phyloP scores from a whole-genome alignment of 1,140 invertebrate genomes.

The Cyphomyrmex costatus region DNA sequence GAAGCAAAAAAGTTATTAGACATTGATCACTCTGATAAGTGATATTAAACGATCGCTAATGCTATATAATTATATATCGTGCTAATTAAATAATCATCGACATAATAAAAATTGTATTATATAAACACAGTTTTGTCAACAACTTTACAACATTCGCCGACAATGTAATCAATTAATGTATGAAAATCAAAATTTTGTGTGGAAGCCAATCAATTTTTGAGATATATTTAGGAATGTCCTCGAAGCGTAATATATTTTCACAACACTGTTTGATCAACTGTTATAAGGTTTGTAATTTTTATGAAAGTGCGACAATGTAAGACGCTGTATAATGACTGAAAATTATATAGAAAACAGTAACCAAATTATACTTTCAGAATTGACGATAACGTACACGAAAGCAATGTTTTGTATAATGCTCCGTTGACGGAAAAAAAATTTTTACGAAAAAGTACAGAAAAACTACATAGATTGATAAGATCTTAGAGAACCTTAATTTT shows the following conservation, averaged over 20 bases:
- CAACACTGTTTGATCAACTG: constrained; percentile 13
- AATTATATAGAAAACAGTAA: constrained; percentile 19
- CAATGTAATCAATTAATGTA: constrained; percentile 44
- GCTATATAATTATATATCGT: constrained; percentile 20
- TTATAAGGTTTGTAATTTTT: constrained; percentile 34
- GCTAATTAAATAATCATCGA: constrained; percentile 22
- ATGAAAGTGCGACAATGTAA: constrained; percentile 22
- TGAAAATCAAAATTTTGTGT: constrained; percentile 36
- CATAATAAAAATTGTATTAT: constrained; percentile 33
- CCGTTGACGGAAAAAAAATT: too few relatives aligned
- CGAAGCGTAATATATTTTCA: constrained; percentile 41
- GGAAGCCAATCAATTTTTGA: constrained; percentile 40
- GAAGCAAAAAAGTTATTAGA: not conserved
- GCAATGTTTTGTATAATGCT: constrained; percentile 47
- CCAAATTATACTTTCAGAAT: constrained; percentile 37
- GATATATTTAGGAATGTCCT: constrained; percentile 41
- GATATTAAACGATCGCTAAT: constrained; percentile 34
- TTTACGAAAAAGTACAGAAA: too few relatives aligned
- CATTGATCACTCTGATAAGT: not conserved
- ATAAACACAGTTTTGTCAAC: constrained; percentile 2
- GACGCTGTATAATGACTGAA: not conserved
- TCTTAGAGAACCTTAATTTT: too few relatives aligned
- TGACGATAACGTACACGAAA: constrained; percentile 22
- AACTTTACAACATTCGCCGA: constrained; percentile 42
- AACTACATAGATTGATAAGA: too few relatives aligned